Percentiles rank a stretch among this genome's conserved stretches.
phyloP scores from a whole-genome alignment of 23 tunicate genomes.

The Diplosoma virens region DNA sequence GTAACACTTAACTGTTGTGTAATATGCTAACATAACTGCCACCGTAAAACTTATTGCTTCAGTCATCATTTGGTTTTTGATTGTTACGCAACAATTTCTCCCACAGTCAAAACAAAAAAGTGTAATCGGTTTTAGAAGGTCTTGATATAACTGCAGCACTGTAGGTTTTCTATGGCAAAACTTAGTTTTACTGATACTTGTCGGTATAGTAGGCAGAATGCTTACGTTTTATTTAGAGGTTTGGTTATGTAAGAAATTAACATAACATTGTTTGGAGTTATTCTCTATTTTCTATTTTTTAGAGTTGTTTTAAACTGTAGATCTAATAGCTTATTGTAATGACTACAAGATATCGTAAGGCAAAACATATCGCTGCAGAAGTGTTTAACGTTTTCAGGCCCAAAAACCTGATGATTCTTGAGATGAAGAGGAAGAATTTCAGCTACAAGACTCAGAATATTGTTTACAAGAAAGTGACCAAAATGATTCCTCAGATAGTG shows the following conservation, averaged over 20 bases:
- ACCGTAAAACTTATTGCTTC: neutral
- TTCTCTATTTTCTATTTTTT: too few species aligned
- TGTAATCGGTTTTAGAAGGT: neutral
- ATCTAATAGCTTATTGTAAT: neutral
- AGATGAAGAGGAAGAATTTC: neutral
- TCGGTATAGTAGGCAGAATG: too few species aligned
- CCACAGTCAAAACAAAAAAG: neutral
- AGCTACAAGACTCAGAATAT: neutral
- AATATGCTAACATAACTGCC: too few species aligned
- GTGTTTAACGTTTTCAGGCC: neutral
- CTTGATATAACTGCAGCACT: neutral
- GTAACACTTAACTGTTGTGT: neutral
- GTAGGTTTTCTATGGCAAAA: too few species aligned
- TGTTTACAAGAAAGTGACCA: too few species aligned
- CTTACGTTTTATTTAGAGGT: too few species aligned
- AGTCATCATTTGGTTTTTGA: neutral
- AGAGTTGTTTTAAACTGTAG: too few species aligned
- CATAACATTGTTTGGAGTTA: too few species aligned
- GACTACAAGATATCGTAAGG: neutral
- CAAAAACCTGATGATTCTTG: slow-evolving; percentile 8
- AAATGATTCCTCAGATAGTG: too few species aligned
- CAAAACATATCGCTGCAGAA: slow-evolving; percentile 2
- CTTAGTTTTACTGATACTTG: too few species aligned
- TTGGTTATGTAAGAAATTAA: too few species aligned
- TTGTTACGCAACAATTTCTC: neutral